A percentile compares a stretch with the other conserved stretches of the same genome.
Evolutionary conservation across 2,888 invertebrate genomes (phyloP).

Genomic region (Acrobasis suavella): DNA sequence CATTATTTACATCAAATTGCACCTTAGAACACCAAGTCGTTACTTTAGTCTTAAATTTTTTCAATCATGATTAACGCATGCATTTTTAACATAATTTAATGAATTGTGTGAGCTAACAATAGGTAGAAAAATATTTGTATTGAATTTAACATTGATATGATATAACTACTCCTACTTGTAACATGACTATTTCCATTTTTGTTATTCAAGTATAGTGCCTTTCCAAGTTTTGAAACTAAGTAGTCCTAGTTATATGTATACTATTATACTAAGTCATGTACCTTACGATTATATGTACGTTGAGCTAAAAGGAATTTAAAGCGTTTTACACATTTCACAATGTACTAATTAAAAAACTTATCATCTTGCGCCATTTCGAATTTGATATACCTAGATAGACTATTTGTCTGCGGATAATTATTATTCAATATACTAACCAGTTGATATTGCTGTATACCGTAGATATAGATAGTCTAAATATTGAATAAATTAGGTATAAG

Average conservation of each 20-base stretch:
- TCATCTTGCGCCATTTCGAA: conserved; percentile 53
- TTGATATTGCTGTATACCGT: conserved; percentile 56
- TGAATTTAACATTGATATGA: conserved; percentile 26
- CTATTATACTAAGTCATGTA: conserved; percentile 43
- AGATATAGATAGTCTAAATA: conserved; percentile 58
- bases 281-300: conserved; percentile 37
- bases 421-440: conserved; percentile 50
- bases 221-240: conserved; percentile 62
- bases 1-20: conserved; percentile 44
- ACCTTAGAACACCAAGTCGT: conserved; percentile 47
- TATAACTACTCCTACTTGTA: conserved; percentile 27
- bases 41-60: conserved; percentile 39
- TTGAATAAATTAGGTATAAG: conserved; percentile 62
- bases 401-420: conserved; percentile 47
- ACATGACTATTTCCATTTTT: conserved; percentile 28
- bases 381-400: conserved; percentile 52
- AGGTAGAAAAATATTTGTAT: conserved; percentile 28
- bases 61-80: conserved; percentile 34
- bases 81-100: conserved; percentile 31
- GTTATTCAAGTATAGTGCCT: conserved; percentile 76
- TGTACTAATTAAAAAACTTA: conserved; percentile 36
- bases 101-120: conserved; percentile 28
- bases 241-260: conserved; percentile 49
- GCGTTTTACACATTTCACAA: conserved; percentile 38
- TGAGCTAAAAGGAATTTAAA: conserved; percentile 38